These are phyloP conservation scores for Formica aserva DNA, from an alignment of 2,888 invertebrate species.

Conservation along the genomic window DNA sequence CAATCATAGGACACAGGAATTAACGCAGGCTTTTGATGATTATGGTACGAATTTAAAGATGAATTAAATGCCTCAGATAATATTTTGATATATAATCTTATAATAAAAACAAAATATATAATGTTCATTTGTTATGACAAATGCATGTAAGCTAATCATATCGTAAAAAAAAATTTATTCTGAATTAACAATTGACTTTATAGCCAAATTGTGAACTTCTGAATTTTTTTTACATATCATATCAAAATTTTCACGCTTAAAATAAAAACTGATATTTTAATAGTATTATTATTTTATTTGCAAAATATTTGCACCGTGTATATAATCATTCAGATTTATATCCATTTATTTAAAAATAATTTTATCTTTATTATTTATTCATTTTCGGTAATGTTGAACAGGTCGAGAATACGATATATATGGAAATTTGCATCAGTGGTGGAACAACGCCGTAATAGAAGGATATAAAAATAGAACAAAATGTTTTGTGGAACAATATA, in stretches of 20 bases:
- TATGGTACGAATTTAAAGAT: slow-evolving; percentile 87
- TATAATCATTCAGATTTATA: neutral
- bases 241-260: neutral
- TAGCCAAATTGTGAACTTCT: neutral
- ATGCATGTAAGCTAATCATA: neutral
- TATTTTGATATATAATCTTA: neutral
- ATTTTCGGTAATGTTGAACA: slow-evolving; percentile 69
- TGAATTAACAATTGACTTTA: neutral
- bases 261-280: neutral
- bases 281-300: neutral
- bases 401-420: slow-evolving; percentile 96
- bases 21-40: slow-evolving; percentile 98
- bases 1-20: slow-evolving; percentile 97
- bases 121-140: neutral
- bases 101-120: neutral
- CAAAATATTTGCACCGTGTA: neutral
- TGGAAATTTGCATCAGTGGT: slow-evolving; percentile 99
- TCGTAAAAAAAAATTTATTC: neutral
- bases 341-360: neutral
- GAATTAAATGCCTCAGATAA: neutral
- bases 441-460: slow-evolving; percentile 96
- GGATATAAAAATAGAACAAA: slow-evolving; percentile 95
- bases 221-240: slow-evolving; percentile 6
- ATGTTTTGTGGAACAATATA: slow-evolving; percentile 93
- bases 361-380: neutral